Conservation (phyloP, 2,888 invertebrate genomes). For the Plagodis pulveraria region DNA sequence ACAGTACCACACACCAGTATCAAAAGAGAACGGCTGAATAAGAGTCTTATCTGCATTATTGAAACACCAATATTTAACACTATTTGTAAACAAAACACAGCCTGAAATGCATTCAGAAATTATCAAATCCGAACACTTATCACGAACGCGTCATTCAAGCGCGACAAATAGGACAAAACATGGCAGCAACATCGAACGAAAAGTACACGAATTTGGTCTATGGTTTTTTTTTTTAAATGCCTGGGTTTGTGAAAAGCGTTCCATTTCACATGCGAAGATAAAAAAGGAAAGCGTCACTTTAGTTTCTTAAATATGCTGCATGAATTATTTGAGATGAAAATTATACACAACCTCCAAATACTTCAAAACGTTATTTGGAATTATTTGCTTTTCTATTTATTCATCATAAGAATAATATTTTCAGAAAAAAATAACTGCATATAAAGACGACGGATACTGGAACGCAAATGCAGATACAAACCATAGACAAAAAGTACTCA, state of each 20-base stretch:
- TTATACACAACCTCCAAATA: no score
- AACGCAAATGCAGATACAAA: no score
- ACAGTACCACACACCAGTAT: conserved; percentile 69
- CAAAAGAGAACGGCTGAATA: conserved; percentile 59
- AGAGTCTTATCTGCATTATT: conserved; percentile 61
- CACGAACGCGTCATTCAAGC: conserved; percentile 82
- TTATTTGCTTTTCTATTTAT: no score
- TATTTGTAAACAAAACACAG: conserved; percentile 82
- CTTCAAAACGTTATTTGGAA: no score
- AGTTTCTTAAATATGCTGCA: no score
- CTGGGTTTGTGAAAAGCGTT: conserved; percentile 44
- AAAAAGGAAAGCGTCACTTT: no score
- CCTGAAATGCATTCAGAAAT: conserved; percentile 78
- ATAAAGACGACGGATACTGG: no score
- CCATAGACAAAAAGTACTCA: no score
- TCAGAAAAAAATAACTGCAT: no score
- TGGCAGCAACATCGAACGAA: conserved; percentile 71
- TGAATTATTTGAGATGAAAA: no score
- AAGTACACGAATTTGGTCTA: conserved; percentile 77
- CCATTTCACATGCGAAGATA: conserved; percentile 30
- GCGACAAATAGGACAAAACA: conserved; percentile 86
- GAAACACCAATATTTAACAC: conserved; percentile 66
- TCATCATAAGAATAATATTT: no score
- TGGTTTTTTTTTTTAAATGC: conserved; percentile 73
- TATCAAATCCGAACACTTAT: conserved; percentile 74